Evolutionary conservation across 2,113 vertebrate genomes (phyloP).

Genomic region (Gobius niger): DNA sequence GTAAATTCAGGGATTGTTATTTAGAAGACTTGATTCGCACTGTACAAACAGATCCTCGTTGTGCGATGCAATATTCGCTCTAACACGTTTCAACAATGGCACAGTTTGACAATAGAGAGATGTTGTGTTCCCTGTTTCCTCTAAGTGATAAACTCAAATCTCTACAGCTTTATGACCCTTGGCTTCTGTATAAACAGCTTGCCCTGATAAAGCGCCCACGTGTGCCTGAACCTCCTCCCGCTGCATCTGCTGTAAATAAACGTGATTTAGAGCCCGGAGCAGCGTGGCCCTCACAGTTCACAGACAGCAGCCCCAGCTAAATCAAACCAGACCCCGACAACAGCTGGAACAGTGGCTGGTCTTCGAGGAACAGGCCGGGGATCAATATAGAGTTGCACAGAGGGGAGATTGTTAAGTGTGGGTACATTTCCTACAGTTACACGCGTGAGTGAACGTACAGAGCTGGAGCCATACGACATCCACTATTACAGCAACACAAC

Average conservation of each 20-base stretch:
- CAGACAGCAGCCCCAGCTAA: conserved; percentile 42
- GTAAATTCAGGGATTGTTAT: too few relatives aligned
- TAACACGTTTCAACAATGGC: neutral
- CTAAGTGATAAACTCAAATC: conserved; percentile 1
- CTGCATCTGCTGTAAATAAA: conserved; percentile 50
- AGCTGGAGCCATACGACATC: neutral
- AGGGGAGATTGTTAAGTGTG: conserved; percentile 21
- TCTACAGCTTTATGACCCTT: conserved; percentile 6
- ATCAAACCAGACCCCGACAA: conserved; percentile 50
- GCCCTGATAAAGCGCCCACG: conserved; percentile 32
- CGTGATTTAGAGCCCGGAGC: conserved; percentile 60
- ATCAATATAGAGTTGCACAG: conserved; percentile 36
- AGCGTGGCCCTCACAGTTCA: conserved; percentile 34
- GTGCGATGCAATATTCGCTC: neutral
- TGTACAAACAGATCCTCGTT: neutral
- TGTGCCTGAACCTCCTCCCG: conserved; percentile 3
- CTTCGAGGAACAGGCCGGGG: conserved; percentile 41
- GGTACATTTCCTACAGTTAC: conserved; percentile 16
- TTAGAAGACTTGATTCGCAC: too few relatives aligned
- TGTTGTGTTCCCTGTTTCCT: neutral
- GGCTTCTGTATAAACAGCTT: conserved; percentile 3
- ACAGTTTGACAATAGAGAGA: neutral
- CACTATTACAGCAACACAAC: neutral
- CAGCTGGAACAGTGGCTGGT: conserved; percentile 40
- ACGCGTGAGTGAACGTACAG: conserved; percentile 15